Evolutionary conservation across 1,140 invertebrate species (phyloP).

Genomic region (Brachystomella parvula): DNA sequence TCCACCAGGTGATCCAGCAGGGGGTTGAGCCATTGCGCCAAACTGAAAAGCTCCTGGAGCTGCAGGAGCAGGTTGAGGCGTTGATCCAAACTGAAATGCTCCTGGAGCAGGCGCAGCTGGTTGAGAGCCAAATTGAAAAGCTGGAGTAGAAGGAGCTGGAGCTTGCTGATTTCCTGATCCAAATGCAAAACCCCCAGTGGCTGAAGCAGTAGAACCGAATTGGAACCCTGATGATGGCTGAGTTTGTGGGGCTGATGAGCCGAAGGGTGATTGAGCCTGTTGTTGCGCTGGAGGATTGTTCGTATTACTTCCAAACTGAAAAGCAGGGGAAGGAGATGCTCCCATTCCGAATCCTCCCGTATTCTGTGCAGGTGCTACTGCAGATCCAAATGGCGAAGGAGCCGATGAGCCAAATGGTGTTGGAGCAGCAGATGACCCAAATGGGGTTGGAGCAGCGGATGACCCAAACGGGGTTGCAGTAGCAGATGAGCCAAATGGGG

Average conservation of each 20-base stretch:
- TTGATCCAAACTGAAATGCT: not conserved
- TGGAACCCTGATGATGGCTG: too few relatives aligned
- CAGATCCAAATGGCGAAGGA: not conserved
- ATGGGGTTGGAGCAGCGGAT: not conserved
- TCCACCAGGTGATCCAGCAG: constrained; percentile 10
- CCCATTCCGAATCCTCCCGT: not conserved
- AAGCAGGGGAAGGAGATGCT: not conserved
- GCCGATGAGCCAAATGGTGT: not conserved
- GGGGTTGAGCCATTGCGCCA: constrained; percentile 3
- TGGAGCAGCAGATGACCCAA: not conserved
- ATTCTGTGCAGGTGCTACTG: not conserved
- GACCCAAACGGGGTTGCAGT: not conserved
- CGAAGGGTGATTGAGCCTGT: too few relatives aligned
- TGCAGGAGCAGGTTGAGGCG: not conserved
- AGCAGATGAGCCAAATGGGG: constrained; percentile 9
- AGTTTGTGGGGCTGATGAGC: too few relatives aligned
- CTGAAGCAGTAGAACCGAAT: not conserved
- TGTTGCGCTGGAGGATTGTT: too few relatives aligned
- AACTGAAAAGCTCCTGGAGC: constrained; percentile 17
- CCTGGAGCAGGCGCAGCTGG: not conserved
- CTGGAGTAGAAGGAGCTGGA: not conserved
- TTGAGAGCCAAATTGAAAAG: not conserved
- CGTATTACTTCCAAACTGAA: too few relatives aligned
- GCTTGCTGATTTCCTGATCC: not conserved
- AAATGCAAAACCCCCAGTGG: too few relatives aligned